These are phyloP conservation scores for Erpobdella octoculata DNA, from an alignment of 2,888 invertebrate genomes.

Conservation along the genomic window DNA sequence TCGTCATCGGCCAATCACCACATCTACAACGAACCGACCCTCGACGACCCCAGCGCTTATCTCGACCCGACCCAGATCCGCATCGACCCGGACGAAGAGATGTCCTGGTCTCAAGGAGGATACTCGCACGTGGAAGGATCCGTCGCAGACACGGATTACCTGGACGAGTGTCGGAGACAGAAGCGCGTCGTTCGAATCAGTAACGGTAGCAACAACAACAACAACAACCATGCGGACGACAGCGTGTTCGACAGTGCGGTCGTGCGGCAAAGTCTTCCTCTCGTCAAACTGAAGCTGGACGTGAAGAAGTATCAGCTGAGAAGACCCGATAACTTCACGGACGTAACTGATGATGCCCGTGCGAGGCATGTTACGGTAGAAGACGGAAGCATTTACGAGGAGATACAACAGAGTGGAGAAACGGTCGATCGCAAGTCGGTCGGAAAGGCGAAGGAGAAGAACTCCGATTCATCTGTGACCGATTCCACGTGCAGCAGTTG, in stretches of 20 bases:
- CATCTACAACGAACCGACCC: constrained; percentile 9
- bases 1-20: background rate
- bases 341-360: background rate
- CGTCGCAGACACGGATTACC: constrained; percentile 46
- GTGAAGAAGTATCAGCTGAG: constrained; percentile 3
- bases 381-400: too few species aligned
- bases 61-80: constrained; percentile 35
- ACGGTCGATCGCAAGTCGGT: background rate
- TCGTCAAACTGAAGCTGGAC: background rate
- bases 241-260: background rate
- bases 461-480: background rate
- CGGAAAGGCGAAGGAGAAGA: too few species aligned
- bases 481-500: background rate
- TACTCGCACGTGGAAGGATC: constrained; percentile 47
- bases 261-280: background rate
- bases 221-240: background rate
- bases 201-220: background rate
- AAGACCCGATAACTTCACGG: background rate
- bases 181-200: background rate
- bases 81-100: constrained; percentile 23
- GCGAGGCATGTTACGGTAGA: too few species aligned
- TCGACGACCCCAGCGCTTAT: constrained; percentile 33
- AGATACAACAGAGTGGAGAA: background rate
- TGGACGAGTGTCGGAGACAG: constrained; percentile 38
- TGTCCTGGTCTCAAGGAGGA: constrained; percentile 40